These are phyloP conservation scores for Kuschelorhynchus macadamiae DNA, from an alignment of 2,888 invertebrate genomes.

Conservation along the genomic window DNA sequence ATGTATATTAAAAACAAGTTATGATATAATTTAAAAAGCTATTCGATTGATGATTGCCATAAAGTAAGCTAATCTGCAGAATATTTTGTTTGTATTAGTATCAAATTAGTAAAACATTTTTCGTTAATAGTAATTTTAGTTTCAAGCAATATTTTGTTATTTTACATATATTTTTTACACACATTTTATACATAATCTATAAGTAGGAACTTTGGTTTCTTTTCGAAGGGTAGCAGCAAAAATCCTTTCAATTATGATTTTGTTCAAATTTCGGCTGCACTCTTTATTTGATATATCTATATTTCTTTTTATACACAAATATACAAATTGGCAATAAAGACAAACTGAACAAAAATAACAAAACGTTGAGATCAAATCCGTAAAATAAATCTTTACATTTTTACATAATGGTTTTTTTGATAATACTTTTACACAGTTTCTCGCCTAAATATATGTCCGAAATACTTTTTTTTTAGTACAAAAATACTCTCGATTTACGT, in stretches of 20 bases:
- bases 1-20: too few species aligned
- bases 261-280: too few species aligned
- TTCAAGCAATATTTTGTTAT: conserved; percentile 28
- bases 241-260: too few species aligned
- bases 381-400: conserved; percentile 13
- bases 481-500: conserved; percentile 32
- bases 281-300: conserved; percentile 56
- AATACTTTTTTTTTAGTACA: conserved; percentile 25
- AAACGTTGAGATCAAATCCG: conserved; percentile 24
- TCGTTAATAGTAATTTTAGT: conserved; percentile 25
- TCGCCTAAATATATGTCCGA: conserved; percentile 20
- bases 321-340: conserved; percentile 41
- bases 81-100: conserved; percentile 1
- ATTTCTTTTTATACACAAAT: conserved; percentile 43
- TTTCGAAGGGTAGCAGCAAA: conserved; percentile 65
- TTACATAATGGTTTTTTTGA: neutral
- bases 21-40: too few species aligned
- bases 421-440: neutral
- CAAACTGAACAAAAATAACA: conserved; percentile 25
- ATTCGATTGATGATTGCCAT: too few species aligned
- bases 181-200: conserved; percentile 61
- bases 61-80: too few species aligned
- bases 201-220: conserved; percentile 76
- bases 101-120: conserved; percentile 23
- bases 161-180: conserved; percentile 30